Evolutionary conservation across 2,113 vertebrate species (phyloP), one percentile per base, ranked within the genome.

Genomic region (Proterorhinus semilunaris): DNA sequence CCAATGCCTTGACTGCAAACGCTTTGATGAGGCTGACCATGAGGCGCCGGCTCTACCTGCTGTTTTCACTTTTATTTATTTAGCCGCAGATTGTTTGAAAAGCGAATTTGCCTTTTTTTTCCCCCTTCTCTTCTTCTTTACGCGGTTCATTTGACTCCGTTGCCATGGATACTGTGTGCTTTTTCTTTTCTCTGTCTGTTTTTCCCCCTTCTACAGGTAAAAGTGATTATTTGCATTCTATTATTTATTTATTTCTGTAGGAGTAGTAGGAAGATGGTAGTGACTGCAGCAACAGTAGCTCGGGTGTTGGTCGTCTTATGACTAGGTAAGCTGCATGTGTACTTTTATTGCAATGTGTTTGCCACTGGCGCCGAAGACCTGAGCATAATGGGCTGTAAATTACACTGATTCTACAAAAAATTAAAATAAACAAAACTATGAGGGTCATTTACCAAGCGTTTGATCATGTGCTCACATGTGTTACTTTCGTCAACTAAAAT

Each of bases 161-260:
- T 78, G 6, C 62, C 76, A 44, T 74, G 66, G 71, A 62, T 62
- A 66, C 61, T 8, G 16, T 65, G 11, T 52, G 59, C 54, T 11
- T 44, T 6, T 54, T 59, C 51, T 17, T 52, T 42, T 0, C 4
- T 21, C 52, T 6, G 0, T 9, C 17, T 52, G 7, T 16, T 52
- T 52, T 52, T 8, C 52, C 36, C 54, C 2, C 17, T 1, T 36
- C 9, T 21, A 53, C n/a, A 53, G 16, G 16, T 53, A 53, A 17
- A 4, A 17, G 52, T 16, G 10, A 8, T 16, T n/a, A n/a, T 5
- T 2, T 17, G 7, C 2, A 9, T 17, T 4, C 10, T 4, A 53
- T 17, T 2, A 17, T 53, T 16, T 3, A 3, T 36, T 36, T 36
- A 3, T 36, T 3, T 4, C 27, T 36, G 27, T 36, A 36, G 27